These are phyloP conservation scores for Glaucomys volans DNA, from an alignment of 2,113 vertebrate genomes.

Conservation along the genomic window DNA sequence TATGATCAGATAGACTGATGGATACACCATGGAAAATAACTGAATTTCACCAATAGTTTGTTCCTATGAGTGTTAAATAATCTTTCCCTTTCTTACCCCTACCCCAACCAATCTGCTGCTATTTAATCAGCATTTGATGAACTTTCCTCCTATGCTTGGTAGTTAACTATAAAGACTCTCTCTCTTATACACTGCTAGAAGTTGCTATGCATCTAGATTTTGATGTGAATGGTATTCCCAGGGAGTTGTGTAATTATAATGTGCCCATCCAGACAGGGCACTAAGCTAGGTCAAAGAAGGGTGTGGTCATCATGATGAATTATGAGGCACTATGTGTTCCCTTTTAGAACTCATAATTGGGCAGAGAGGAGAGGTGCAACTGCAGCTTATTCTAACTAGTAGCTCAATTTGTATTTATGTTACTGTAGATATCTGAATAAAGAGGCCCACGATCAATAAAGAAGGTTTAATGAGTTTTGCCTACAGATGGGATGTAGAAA, in stretches of 20 bases:
- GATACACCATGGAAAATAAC: not conserved
- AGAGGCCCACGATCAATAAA: not conserved
- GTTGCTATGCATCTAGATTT: not conserved
- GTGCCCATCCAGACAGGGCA: not conserved
- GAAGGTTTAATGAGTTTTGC: not conserved
- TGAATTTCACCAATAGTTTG: not conserved
- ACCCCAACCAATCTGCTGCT: not conserved
- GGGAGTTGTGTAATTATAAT: not conserved
- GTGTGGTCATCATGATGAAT: not conserved
- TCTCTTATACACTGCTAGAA: not conserved
- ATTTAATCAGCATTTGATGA: conserved; percentile 13
- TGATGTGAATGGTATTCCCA: not conserved
- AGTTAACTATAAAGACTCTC: not conserved
- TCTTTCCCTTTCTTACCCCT: not conserved
- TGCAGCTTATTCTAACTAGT: not conserved
- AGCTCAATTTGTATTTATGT: not conserved
- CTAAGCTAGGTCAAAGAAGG: not conserved
- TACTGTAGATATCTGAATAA: not conserved
- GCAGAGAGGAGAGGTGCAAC: not conserved
- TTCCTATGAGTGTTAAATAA: not conserved
- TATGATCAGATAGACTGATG: not conserved
- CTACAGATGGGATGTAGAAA: not conserved
- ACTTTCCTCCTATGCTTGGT: not conserved
- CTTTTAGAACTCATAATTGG: not conserved
- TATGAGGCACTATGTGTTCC: not conserved